Conservation (phyloP, 2,113 vertebrate genomes). For the Cyprinus carpio region DNA sequence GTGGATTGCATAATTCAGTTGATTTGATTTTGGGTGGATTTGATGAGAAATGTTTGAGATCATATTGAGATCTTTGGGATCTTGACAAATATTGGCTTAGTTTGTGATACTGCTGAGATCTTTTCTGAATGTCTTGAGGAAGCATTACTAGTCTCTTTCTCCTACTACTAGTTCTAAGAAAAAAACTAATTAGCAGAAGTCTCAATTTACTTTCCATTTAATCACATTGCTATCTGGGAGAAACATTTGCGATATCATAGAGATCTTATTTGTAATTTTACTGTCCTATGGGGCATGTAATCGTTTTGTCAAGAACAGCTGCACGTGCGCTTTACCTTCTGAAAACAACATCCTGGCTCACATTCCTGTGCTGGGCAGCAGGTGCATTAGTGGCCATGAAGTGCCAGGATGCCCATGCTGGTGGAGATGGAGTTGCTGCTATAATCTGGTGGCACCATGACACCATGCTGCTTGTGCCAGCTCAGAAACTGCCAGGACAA, state of each 20-base stretch:
- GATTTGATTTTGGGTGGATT: neutral
- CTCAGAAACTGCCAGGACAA: constrained; percentile 48
- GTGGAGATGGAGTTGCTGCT: constrained; percentile 42
- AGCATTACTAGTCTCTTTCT: neutral
- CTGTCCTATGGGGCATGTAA: neutral
- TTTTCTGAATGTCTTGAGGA: neutral
- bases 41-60: neutral
- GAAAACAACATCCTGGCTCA: constrained; percentile 34
- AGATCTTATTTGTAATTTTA: neutral
- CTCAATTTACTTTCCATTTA: neutral
- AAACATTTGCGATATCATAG: neutral
- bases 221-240: neutral
- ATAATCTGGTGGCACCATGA: constrained; percentile 31
- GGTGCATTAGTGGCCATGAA: constrained; percentile 22
- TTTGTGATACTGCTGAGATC: neutral
- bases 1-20: neutral
- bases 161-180: neutral
- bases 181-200: neutral
- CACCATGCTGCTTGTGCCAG: constrained; percentile 36
- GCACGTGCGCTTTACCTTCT: neutral
- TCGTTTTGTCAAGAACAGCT: neutral
- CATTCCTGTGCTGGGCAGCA: constrained; percentile 43
- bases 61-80: neutral
- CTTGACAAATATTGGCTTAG: neutral
- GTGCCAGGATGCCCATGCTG: constrained; percentile 43